These are phyloP conservation scores for Adineta ricciae DNA, from an alignment of 2,888 invertebrate species.

Conservation along the genomic window DNA sequence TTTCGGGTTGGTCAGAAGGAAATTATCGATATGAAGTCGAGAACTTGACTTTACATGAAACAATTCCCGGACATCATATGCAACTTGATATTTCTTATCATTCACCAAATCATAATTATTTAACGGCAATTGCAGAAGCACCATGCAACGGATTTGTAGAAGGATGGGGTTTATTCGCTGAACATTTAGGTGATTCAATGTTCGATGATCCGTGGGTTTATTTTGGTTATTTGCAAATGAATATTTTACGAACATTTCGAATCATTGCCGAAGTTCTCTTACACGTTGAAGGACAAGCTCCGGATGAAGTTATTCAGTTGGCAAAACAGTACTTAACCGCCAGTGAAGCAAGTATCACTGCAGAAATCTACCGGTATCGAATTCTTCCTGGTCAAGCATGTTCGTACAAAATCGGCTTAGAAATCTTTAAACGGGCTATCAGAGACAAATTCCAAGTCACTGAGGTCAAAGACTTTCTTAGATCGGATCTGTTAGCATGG, in stretches of 20 bases:
- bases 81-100: neutral
- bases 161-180: neutral
- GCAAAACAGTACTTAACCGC: neutral
- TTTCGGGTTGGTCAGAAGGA: neutral
- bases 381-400: neutral
- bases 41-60: neutral
- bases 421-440: neutral
- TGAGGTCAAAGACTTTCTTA: neutral
- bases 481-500: neutral
- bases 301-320: neutral
- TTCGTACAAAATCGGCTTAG: neutral
- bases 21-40: neutral
- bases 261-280: neutral
- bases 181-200: neutral
- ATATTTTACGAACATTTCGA: neutral
- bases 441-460: neutral
- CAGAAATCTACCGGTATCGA: neutral
- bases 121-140: neutral
- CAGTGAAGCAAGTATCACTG: neutral
- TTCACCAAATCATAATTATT: neutral
- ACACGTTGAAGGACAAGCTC: neutral
- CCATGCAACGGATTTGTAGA: neutral
- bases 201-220: neutral
- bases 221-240: neutral
- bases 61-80: neutral